These are phyloP conservation scores for Mimachlamys varia DNA, from an alignment of 2,888 invertebrate genomes.

Conservation along the genomic window DNA sequence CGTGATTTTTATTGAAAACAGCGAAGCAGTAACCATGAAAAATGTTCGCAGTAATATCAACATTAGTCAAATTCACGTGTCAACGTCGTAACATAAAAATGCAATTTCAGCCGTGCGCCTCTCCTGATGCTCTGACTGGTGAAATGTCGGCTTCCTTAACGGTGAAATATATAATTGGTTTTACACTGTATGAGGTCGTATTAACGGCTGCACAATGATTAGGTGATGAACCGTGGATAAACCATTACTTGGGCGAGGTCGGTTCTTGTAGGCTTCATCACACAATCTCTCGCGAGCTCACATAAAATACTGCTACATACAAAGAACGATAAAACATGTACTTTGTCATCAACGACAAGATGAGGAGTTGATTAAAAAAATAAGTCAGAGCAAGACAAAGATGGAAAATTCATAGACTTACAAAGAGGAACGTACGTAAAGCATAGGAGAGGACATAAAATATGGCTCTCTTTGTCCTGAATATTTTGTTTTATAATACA, in stretches of 20 bases:
- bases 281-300: not conserved
- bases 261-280: not conserved
- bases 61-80: not conserved
- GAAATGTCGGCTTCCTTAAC: not conserved
- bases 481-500: not conserved
- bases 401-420: not conserved
- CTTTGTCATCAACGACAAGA: not conserved
- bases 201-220: not conserved
- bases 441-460: not conserved
- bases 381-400: not conserved
- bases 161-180: conserved; percentile 20
- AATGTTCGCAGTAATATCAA: not conserved
- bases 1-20: not conserved
- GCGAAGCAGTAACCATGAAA: not conserved
- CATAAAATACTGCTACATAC: not conserved
- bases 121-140: not conserved
- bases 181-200: not conserved
- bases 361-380: not conserved
- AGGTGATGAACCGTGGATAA: not conserved
- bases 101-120: not conserved
- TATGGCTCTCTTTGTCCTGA: not conserved
- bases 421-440: not conserved
- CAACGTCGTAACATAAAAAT: conserved; percentile 7
- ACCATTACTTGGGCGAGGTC: not conserved
- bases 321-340: not conserved